Evolutionary conservation across 1,140 invertebrate species (phyloP).

Genomic region (Semibalanus balanoides): DNA sequence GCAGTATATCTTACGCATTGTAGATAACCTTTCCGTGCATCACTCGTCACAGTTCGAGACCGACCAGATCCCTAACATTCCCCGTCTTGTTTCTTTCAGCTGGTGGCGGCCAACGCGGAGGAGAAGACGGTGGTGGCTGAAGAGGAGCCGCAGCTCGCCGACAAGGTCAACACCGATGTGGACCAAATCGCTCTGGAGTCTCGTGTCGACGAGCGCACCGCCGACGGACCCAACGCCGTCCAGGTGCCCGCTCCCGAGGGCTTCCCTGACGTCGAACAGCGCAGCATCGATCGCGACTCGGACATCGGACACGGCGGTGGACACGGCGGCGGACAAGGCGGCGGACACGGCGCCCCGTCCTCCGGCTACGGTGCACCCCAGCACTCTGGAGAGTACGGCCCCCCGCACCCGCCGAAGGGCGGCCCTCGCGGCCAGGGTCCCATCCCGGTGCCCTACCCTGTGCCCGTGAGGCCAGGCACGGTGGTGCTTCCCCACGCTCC

Average conservation of each 20-base stretch:
- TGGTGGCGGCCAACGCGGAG: background rate
- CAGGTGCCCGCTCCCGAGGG: background rate
- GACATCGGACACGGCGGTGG: background rate
- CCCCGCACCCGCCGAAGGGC: background rate
- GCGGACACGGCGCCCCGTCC: background rate
- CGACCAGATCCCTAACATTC: background rate
- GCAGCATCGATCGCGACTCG: background rate
- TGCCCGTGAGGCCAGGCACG: conserved; percentile 15
- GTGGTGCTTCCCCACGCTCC: conserved; percentile 14
- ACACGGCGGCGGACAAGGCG: background rate
- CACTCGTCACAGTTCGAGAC: too few relatives aligned
- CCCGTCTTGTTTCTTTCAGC: background rate
- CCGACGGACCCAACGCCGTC: background rate
- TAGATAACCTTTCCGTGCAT: too few relatives aligned
- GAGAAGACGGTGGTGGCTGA: background rate
- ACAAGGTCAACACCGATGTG: background rate
- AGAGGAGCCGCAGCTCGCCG: background rate
- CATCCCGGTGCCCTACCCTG: conserved; percentile 15
- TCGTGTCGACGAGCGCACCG: background rate
- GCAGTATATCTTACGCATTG: too few relatives aligned
- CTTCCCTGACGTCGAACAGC: background rate
- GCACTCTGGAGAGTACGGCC: background rate
- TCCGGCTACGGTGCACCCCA: background rate
- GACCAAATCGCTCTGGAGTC: background rate
- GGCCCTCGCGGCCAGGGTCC: conserved; percentile 8